A percentile compares a stretch with the other conserved stretches of the same genome.
Conservation (phyloP, 2,113 vertebrate genomes). For the Microtus ochrogaster region DNA sequence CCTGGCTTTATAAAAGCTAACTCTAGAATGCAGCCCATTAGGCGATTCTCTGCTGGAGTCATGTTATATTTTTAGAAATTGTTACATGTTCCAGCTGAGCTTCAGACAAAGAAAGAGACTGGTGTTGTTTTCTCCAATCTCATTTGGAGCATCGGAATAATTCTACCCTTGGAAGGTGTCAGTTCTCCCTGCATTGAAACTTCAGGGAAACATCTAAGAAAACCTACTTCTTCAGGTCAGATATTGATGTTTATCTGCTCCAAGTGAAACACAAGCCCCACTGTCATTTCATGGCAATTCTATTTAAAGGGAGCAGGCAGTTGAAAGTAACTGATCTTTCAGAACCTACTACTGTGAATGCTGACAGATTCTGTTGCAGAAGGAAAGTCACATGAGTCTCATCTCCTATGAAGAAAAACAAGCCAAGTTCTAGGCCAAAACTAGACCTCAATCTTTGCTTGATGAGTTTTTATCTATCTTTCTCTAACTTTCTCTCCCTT, state of each 20-base stretch:
- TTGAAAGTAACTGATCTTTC: conserved; percentile 42
- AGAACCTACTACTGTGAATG: neutral
- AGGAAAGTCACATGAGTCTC: conserved; percentile 18
- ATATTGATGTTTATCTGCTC: conserved; percentile 34
- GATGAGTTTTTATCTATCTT: neutral
- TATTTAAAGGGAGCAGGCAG: conserved; percentile 50
- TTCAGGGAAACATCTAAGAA: conserved; percentile 52
- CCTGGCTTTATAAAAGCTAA: neutral
- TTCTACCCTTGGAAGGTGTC: neutral
- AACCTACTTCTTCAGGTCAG: conserved; percentile 26
- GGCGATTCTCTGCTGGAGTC: neutral
- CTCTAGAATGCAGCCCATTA: neutral
- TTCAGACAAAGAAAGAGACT: neutral
- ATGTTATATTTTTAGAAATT: conserved; percentile 35
- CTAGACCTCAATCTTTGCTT: conserved; percentile 17
- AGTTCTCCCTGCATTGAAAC: conserved; percentile 41
- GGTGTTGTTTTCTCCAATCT: neutral
- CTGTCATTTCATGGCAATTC: conserved; percentile 52
- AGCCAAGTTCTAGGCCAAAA: conserved; percentile 62
- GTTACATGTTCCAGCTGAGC: neutral
- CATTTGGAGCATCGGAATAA: neutral
- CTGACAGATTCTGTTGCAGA: conserved; percentile 55
- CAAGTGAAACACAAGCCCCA: conserved; percentile 42
- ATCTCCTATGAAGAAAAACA: conserved; percentile 15
- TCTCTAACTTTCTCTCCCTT: neutral